These are phyloP conservation scores for Craseonycteris thonglongyai DNA, from an alignment of 2,113 vertebrate genomes.

Conservation along the genomic window DNA sequence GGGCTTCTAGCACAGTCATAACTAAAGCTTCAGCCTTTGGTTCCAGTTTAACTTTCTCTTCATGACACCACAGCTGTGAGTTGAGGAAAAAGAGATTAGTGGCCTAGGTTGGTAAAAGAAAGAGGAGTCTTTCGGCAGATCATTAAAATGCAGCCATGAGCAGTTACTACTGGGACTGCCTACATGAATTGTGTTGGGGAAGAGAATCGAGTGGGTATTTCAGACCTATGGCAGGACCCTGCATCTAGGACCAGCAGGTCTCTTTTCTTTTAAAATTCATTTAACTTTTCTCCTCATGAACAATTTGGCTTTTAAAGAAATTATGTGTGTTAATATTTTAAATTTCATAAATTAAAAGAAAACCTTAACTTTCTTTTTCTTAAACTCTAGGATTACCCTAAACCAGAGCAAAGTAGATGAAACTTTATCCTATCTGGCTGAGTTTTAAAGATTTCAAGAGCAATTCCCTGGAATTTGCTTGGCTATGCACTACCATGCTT, in stretches of 20 bases:
- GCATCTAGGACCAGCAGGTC: neutral
- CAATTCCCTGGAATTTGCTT: slow-evolving; percentile 59
- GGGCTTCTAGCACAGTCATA: neutral
- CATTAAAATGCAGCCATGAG: neutral
- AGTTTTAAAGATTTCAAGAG: slow-evolving; percentile 55
- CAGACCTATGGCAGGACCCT: neutral
- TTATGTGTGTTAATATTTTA: neutral
- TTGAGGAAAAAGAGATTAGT: neutral
- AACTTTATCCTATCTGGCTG: slow-evolving; percentile 48
- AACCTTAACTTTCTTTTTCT: neutral
- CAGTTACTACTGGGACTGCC: neutral
- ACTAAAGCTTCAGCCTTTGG: neutral
- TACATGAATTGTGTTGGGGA: neutral
- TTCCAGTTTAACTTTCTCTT: neutral
- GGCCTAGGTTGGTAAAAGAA: neutral
- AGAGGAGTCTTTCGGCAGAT: neutral
- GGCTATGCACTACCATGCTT: slow-evolving; percentile 18
- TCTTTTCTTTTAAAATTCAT: neutral
- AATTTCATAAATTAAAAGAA: slow-evolving; percentile 7
- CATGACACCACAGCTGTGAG: neutral
- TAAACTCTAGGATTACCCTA: slow-evolving; percentile 54
- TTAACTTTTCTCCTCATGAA: neutral
- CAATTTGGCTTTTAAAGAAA: neutral
- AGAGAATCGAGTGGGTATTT: neutral
- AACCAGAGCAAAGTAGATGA: slow-evolving; percentile 51